Percentiles rank a stretch among this genome's conserved stretches.
phyloP scores from a whole-genome alignment of 2,888 invertebrate species.

The Bhutanitis thaidina region DNA sequence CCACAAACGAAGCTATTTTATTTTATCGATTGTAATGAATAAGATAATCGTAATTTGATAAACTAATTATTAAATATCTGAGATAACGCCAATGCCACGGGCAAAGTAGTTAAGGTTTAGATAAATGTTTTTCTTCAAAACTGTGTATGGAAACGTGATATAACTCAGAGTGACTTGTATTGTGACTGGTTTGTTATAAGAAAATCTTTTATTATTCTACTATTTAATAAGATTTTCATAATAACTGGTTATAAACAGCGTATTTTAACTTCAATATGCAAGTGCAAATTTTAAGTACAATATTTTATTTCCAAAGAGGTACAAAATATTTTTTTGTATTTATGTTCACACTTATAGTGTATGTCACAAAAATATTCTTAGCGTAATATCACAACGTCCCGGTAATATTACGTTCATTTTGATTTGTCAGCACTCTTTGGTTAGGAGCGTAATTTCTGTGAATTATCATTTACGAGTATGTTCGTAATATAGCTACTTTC shows the following conservation, averaged over 20 bases:
- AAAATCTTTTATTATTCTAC: slow-evolving; percentile 21
- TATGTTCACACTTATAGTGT: too few relatives aligned
- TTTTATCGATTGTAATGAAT: neutral
- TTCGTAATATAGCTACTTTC: neutral
- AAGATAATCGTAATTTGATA: slow-evolving; percentile 8
- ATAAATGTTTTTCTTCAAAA: slow-evolving; percentile 32
- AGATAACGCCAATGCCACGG: slow-evolving; percentile 42
- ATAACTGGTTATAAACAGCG: slow-evolving; percentile 8
- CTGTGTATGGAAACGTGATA: slow-evolving; percentile 32
- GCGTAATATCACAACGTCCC: too few relatives aligned
- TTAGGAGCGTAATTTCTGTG: neutral
- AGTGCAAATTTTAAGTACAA: too few relatives aligned
- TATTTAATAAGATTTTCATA: slow-evolving; percentile 14
- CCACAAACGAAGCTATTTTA: slow-evolving; percentile 1
- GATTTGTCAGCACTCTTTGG: too few relatives aligned
- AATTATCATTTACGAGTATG: slow-evolving; percentile 1
- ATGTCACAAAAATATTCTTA: too few relatives aligned
- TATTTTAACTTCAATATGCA: neutral
- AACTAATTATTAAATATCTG: slow-evolving; percentile 20
- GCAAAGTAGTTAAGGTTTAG: slow-evolving; percentile 35
- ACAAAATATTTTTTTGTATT: too few relatives aligned
- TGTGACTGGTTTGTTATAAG: slow-evolving; percentile 32
- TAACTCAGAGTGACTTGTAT: slow-evolving; percentile 29
- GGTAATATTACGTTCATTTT: too few relatives aligned
- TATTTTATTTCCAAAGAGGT: too few relatives aligned